These are phyloP conservation scores for Microplitis mediator DNA, from an alignment of 1,140 invertebrate species.

Conservation along the genomic window DNA sequence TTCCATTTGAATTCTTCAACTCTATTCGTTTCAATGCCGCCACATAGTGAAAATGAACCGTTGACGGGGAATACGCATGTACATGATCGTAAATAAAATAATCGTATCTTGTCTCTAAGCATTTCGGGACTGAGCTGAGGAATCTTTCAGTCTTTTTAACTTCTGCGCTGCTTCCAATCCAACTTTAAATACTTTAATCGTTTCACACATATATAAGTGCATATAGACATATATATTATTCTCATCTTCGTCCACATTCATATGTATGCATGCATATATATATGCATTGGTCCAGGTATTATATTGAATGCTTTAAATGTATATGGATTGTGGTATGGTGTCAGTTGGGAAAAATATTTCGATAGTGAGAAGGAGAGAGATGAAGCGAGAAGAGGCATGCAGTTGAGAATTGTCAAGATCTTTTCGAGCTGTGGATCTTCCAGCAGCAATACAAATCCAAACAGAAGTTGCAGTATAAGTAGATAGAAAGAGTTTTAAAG, in stretches of 20 bases:
- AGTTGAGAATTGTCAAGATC: neutral
- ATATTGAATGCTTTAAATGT: conserved; percentile 56
- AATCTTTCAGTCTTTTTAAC: no score
- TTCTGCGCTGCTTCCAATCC: no score
- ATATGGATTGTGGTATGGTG: conserved; percentile 32
- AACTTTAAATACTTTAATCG: no score
- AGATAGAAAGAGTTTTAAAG: neutral
- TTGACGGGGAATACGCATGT: neutral
- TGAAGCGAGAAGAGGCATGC: conserved; percentile 9
- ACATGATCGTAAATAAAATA: neutral
- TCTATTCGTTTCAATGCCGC: neutral
- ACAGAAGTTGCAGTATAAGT: neutral
- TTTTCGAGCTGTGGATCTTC: no score
- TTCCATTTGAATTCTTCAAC: conserved; percentile 33
- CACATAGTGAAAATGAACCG: conserved; percentile 23
- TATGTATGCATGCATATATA: neutral
- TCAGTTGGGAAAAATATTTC: conserved; percentile 20
- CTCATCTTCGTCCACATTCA: no score
- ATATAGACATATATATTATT: neutral
- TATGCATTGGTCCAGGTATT: conserved; percentile 40
- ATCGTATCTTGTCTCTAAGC: neutral
- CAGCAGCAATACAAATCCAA: conserved; percentile 16
- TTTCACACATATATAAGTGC: no score
- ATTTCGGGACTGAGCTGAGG: no score
- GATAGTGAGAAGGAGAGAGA: conserved; percentile 31